Evolutionary conservation across 2,888 invertebrate species (phyloP), one percentile per base, ranked within the genome.

Genomic region (Xestoiulus laeticollis): DNA sequence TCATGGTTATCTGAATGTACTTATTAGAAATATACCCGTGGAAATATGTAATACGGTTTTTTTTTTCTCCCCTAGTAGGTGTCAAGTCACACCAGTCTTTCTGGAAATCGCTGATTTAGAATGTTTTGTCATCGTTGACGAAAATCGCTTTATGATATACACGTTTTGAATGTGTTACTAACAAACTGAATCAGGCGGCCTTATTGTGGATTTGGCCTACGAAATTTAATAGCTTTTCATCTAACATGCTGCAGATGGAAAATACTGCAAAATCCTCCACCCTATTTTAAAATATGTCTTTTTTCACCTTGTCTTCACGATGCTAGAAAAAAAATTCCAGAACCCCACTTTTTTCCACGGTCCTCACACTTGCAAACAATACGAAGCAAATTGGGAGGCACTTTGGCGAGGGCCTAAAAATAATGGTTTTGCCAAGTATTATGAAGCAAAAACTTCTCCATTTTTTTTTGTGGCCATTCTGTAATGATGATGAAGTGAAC

Each of bases 181-280:
- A 78, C 78, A 78, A 78, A 78, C 78, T 78, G 78, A 78, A 78
- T 30, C 26, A n/a, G 22, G 26, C 68, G 68, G 68, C 68, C 78
- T 78, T 32, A 78, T 78, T 78, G 78, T 32, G 78, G 78, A 14
- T 12, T 30, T 78, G 16, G 78, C 30, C 16, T 78, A 78, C 30
- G 30, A 78, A 78, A 78, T 78, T 78, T 78, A 78, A 78, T 78
- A 78, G 78, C 78, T 78, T 78, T 78, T 78, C 78, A 78, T n/a
- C n/a, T 78, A 78, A 14, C 30, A 30, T 16, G 78, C 30, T 78
- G 78, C 78, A 78, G 30, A 78, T 78, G 78, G 78, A 14, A 68
- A 78, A 78, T 78, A n/a, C n/a, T n/a, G 78, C 30, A 78, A 78
- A 30, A 10, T 30, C 78, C 78, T 78, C 78, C 78, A 30, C 78